phyloP scores from a whole-genome alignment of 2,113 vertebrate species.

The Aspiorhynchus laticeps region DNA sequence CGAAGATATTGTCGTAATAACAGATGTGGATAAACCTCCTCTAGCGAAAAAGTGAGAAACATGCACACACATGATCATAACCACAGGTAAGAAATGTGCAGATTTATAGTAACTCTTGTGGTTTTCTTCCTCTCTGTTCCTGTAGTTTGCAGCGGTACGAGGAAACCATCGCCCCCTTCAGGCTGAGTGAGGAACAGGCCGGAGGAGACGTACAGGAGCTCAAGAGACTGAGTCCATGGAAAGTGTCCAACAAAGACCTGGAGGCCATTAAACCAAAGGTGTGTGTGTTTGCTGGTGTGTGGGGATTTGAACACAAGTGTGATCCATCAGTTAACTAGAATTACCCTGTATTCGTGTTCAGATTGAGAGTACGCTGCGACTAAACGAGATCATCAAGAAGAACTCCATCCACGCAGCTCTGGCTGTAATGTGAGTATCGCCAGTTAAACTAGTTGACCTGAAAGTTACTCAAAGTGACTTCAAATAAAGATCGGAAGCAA shows the following conservation, averaged over 20 bases:
- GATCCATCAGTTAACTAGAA: not conserved
- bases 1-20: slow-evolving; percentile 74
- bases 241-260: slow-evolving; percentile 73
- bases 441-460: not conserved
- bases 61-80: not conserved
- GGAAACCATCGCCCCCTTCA: slow-evolving; percentile 72
- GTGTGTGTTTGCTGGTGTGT: not conserved
- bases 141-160: slow-evolving; percentile 71
- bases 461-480: too few species aligned
- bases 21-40: slow-evolving; percentile 72
- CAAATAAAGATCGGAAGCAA: not conserved
- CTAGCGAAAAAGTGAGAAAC: slow-evolving; percentile 68
- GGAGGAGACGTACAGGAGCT: slow-evolving; percentile 46
- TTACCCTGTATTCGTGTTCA: slow-evolving; percentile 50
- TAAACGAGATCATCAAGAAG: slow-evolving; percentile 77
- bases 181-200: slow-evolving; percentile 67
- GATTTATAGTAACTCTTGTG: not conserved
- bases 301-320: not conserved
- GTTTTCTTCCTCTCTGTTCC: not conserved
- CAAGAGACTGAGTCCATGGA: slow-evolving; percentile 64
- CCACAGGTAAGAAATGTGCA: not conserved
- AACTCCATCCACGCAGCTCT: slow-evolving; percentile 75
- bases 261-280: slow-evolving; percentile 72
- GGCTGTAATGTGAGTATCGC: slow-evolving; percentile 73
- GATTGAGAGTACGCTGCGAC: slow-evolving; percentile 72